phyloP scores from a whole-genome alignment of 1,140 invertebrate species.

The Neuroterus valhalla region DNA sequence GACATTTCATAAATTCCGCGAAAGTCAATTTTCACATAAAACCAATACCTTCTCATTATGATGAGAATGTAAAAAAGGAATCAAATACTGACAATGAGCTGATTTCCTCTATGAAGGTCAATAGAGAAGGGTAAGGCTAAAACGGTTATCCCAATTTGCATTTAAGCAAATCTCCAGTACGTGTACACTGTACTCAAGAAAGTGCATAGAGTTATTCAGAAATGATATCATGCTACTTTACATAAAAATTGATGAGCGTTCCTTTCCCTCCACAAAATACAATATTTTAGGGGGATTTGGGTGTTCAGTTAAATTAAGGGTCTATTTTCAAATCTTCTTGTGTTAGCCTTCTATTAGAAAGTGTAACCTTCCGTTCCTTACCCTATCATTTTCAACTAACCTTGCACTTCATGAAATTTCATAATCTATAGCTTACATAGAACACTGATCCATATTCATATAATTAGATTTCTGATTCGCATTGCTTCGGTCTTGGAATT shows the following conservation, averaged over 20 bases:
- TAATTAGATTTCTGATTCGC: neutral
- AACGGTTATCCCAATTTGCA: constrained; percentile 16
- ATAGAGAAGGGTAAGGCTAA: constrained; percentile 14
- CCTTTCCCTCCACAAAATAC: neutral
- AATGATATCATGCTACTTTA: neutral
- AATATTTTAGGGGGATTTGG: neutral
- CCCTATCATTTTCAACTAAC: neutral
- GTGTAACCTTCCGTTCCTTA: neutral
- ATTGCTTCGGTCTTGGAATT: neutral
- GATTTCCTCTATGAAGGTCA: neutral
- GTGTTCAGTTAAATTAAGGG: neutral
- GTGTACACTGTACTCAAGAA: neutral
- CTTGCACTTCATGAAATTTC: neutral
- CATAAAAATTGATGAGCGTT: constrained; percentile 1
- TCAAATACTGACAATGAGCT: neutral
- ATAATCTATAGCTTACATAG: neutral
- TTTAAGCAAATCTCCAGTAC: constrained; percentile 4
- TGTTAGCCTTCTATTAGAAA: constrained; percentile 12
- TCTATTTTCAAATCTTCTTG: constrained; percentile 22
- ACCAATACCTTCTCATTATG: no score
- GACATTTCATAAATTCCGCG: no score
- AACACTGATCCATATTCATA: neutral
- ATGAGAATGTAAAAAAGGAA: no score
- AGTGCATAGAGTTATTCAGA: constrained; percentile 6
- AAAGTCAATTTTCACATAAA: no score